phyloP scores from a whole-genome alignment of 1,140 invertebrate genomes.

The Cryptotermes secundus region DNA sequence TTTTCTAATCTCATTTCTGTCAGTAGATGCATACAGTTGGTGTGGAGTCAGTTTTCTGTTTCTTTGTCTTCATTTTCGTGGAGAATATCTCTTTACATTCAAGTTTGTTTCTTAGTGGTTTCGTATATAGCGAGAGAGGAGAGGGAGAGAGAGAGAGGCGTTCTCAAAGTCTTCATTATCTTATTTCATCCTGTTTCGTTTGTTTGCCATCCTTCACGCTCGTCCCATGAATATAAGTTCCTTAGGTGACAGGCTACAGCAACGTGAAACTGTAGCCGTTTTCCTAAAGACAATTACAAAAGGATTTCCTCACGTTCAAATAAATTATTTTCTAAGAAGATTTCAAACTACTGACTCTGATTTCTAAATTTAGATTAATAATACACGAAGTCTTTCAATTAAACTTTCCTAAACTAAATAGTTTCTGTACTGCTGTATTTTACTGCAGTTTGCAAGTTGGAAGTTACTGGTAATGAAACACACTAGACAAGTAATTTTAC shows the following conservation, averaged over 20 bases:
- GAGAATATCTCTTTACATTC: slow-evolving; percentile 14
- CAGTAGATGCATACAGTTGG: background rate
- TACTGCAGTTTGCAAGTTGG: too few species aligned
- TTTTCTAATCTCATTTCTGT: background rate
- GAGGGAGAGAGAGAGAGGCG: background rate
- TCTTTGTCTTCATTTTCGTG: background rate
- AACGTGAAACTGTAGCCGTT: background rate
- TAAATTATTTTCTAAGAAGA: slow-evolving; percentile 1
- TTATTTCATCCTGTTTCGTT: slow-evolving; percentile 11
- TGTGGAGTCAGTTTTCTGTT: background rate
- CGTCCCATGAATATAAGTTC: background rate
- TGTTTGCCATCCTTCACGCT: background rate
- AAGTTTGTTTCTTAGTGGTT: background rate
- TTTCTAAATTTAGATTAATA: slow-evolving; percentile 2
- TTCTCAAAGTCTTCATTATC: background rate
- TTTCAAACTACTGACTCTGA: background rate
- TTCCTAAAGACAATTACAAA: background rate
- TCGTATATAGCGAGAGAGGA: background rate
- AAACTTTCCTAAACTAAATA: background rate
- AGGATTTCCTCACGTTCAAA: background rate
- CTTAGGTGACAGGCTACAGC: background rate
- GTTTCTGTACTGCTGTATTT: too few species aligned
- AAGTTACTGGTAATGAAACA: too few species aligned
- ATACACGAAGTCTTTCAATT: background rate
- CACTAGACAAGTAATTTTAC: too few species aligned